phyloP scores from a whole-genome alignment of 2,888 invertebrate species.

The Ommatoiulus sabulosus region DNA sequence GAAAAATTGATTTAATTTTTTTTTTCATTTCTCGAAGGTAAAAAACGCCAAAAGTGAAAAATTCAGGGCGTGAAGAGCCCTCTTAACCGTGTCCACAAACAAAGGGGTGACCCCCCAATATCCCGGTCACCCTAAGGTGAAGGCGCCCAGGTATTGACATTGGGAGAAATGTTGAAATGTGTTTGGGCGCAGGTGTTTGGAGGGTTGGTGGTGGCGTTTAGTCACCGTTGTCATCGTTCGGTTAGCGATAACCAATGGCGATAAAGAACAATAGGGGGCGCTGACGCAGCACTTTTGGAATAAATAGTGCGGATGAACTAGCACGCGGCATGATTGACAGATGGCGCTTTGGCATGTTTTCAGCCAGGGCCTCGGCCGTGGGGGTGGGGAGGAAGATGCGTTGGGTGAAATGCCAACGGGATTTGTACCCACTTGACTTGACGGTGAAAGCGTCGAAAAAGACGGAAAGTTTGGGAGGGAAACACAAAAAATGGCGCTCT shows the following conservation, averaged over 20 bases:
- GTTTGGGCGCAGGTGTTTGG: conserved; percentile 50
- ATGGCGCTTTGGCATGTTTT: conserved; percentile 38
- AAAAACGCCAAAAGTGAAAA: not conserved
- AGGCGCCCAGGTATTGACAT: conserved; percentile 32
- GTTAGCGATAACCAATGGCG: conserved; percentile 42
- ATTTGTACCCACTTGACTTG: not conserved
- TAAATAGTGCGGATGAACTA: conserved; percentile 28
- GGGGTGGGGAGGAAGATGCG: conserved; percentile 6
- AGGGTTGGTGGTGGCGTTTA: conserved; percentile 52
- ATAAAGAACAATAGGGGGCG: conserved; percentile 43
- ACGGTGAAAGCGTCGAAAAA: not conserved
- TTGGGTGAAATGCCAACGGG: not conserved
- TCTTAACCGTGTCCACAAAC: conserved; percentile 19
- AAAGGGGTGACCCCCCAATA: not conserved
- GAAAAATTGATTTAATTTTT: not conserved
- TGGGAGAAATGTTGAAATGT: conserved; percentile 37
- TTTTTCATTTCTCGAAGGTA: not conserved
- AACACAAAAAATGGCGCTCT: not conserved
- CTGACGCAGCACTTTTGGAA: conserved; percentile 46
- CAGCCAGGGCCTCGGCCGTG: conserved; percentile 10
- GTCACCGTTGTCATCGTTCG: conserved; percentile 52
- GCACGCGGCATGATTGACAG: conserved; percentile 23
- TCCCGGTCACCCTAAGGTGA: not conserved
- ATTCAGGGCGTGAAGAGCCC: conserved; percentile 19
- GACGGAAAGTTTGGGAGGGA: not conserved